Evolutionary conservation across 2,888 invertebrate species (phyloP).

Genomic region (Thyatira batis): DNA sequence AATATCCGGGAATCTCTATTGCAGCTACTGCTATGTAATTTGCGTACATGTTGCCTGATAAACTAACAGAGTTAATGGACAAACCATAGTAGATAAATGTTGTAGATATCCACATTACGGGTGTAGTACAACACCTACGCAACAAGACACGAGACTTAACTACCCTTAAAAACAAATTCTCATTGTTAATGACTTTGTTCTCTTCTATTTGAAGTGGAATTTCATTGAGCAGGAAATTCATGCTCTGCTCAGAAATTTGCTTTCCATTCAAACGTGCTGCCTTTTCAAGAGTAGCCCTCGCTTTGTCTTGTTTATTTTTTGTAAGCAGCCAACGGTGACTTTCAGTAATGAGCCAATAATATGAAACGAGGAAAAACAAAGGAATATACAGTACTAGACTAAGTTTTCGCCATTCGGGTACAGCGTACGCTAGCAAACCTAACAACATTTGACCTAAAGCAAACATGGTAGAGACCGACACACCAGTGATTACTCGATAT

Average conservation of each 20-base stretch:
- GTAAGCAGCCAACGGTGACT: constrained; percentile 89
- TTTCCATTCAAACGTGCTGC: constrained; percentile 84
- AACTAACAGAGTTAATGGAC: constrained; percentile 86
- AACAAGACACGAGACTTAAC: constrained; percentile 79
- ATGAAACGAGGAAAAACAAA: constrained; percentile 83
- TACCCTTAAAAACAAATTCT: constrained; percentile 62
- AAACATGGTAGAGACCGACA: constrained; percentile 86
- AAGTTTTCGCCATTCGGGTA: constrained; percentile 86
- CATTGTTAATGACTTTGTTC: constrained; percentile 29
- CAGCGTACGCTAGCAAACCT: constrained; percentile 85
- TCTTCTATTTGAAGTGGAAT: constrained; percentile 47
- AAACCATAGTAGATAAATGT: constrained; percentile 89
- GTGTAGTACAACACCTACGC: constrained; percentile 84
- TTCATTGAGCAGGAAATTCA: constrained; percentile 59
- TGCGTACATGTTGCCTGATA: constrained; percentile 86
- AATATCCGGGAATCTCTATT: constrained; percentile 83
- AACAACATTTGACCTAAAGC: constrained; percentile 87
- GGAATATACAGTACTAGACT: constrained; percentile 86
- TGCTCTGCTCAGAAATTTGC: constrained; percentile 69
- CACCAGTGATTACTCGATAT: constrained; percentile 87
- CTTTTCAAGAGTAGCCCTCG: constrained; percentile 80
- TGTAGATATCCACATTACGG: constrained; percentile 89
- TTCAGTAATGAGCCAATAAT: constrained; percentile 87
- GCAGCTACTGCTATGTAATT: constrained; percentile 85
- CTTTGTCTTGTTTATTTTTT: constrained; percentile 84